Evolutionary conservation across 2,113 vertebrate genomes (phyloP), one percentile per base, ranked within the genome.

Genomic region (Heterochromis multidens): DNA sequence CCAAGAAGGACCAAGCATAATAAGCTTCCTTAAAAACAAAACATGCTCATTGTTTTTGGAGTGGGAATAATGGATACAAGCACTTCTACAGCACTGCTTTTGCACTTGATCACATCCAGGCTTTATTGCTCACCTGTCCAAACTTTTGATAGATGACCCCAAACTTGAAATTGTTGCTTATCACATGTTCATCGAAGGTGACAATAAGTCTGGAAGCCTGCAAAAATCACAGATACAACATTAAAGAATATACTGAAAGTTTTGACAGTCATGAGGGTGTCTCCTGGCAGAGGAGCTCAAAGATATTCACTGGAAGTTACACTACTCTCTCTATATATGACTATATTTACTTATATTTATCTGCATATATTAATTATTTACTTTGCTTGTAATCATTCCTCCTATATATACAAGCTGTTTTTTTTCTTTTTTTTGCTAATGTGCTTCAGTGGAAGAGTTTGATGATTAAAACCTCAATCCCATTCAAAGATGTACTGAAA

Each of bases 161-260:
- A 5, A 99, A 99, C 91, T 99, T 99, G 95, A 99, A 99, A 95
- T 99, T 98, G 96, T 99, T 99, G 96, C 96, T 99, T 93, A 99
- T 97, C 27, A 99, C 97, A 4, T 99, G 98, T 91, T 99, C 98
- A 0, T 99, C 98, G 2, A 99, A 99, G 59, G 97, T 97, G 31
- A 98, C 97, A 1, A 99, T 97, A 87, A 99, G 97, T 83, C 97
- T 96, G 4, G 98, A 99, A 0, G 98, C 98, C 98, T 99, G 94
- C n/a, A 57, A 46, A 79, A 2, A 21, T 54, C 13, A 67, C 9
- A 83, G 14, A 85, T 19, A 86, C 29, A 33, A 85, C 2, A 2
- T 52, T 54, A 31, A 74, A 74, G 70, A 29, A 46, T 43, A 43
- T 49, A 49, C 46, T 17, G 46, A 49, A 6, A 49, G 14, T 49